Percentiles rank a stretch among this genome's conserved stretches.
Conservation (phyloP, 2,113 vertebrate species). For the Bettongia penicillata region DNA sequence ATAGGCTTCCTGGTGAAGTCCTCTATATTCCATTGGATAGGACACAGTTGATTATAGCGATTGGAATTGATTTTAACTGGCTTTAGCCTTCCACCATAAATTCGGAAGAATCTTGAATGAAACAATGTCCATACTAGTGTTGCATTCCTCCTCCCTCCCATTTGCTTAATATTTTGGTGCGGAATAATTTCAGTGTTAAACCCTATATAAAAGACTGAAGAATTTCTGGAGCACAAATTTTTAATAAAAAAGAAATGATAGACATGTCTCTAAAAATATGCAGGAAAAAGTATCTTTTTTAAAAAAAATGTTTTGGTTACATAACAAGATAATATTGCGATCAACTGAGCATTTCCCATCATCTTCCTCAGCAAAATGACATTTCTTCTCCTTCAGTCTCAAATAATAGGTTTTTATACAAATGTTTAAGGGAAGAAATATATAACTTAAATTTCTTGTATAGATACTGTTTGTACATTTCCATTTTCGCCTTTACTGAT, state of each 20-base stretch:
- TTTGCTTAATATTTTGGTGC: background rate
- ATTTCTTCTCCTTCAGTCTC: background rate
- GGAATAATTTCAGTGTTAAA: background rate
- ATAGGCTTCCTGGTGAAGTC: background rate
- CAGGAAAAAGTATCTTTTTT: background rate
- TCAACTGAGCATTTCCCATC: background rate
- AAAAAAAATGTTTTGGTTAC: conserved; percentile 12
- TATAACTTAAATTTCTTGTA: background rate
- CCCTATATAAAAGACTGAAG: conserved; percentile 35
- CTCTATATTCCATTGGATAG: background rate
- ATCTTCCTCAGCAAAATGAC: conserved; percentile 1
- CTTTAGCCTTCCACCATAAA: background rate
- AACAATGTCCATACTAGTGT: background rate
- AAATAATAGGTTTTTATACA: background rate
- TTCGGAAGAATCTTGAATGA: background rate
- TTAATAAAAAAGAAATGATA: conserved; percentile 6
- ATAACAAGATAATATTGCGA: background rate
- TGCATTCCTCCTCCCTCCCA: background rate
- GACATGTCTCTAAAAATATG: background rate
- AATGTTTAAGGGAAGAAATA: background rate
- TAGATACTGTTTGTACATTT: conserved; percentile 4
- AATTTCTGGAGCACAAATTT: background rate
- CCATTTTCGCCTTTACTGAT: background rate
- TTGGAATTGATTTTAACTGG: background rate
- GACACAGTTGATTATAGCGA: background rate